Evolutionary conservation across 2,888 invertebrate genomes (phyloP), one percentile per base, ranked within the genome.

Genomic region (Smittia sp.): DNA sequence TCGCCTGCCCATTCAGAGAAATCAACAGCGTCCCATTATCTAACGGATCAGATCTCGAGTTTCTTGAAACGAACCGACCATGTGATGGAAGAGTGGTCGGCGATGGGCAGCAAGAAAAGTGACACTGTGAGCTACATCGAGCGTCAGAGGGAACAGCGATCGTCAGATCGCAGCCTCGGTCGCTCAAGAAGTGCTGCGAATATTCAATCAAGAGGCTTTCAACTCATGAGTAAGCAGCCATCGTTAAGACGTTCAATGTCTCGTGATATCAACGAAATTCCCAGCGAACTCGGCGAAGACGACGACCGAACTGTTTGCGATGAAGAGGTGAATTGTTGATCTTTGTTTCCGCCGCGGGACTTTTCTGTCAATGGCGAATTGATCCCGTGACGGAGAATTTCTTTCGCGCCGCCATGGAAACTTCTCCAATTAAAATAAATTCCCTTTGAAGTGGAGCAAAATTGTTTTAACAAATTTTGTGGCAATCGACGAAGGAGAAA

Each of bases 31-130:
- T 93, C 93, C 0, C 90, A 89, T 74, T 88, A 88, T 76, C 83
- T 94, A 18, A 88, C 89, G 32, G 86, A 85, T 39, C 91, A 91
- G 82, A 94, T 94, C 73, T 87, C 90, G 74, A 90, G 89, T 78
- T 94, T 94, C 78, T 83, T 94, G 38, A 88, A 87, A 78, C 86
- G 91, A 75, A 94, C 94, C 1, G 94, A 94, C 81, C 94, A 94
- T 81, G 89, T 94, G 0, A 92, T 92, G 88, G 92, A 94, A 78
- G 93, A 94, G 79, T 94, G 94, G 94, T 85, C 87, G 74, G 85
- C 89, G 75, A 78, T 90, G 68, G 91, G 92, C 0, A 87, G 87
- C 73, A 86, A 84, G 76, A 86, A 87, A 76, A 78, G 78, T 27
- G 81, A 82, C 70, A 82, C 82, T 13, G 81, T 82, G 32, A 81